Conservation (phyloP, 1,140 invertebrate genomes). For the Euura saliciscinereae region DNA sequence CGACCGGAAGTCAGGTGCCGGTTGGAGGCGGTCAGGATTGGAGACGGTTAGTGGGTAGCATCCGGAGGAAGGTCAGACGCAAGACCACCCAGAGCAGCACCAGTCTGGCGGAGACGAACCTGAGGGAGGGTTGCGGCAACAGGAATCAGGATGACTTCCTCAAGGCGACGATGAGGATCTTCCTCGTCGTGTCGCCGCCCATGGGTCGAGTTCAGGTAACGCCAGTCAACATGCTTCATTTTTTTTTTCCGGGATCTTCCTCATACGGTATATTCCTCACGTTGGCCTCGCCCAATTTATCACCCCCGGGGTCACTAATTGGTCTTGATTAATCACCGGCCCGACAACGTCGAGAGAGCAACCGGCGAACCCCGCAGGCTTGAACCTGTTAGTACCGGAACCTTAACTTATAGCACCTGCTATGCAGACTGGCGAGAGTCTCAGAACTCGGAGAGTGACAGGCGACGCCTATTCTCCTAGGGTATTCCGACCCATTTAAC, state of each 20-base stretch:
- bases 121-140: slow-evolving; percentile 36
- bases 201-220: slow-evolving; percentile 68
- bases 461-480: not conserved
- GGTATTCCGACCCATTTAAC: not conserved
- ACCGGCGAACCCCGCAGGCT: not conserved
- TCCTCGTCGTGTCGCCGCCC: slow-evolving; percentile 69
- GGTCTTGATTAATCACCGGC: not conserved
- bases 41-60: slow-evolving; percentile 57
- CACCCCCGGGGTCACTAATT: not conserved
- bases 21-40: slow-evolving; percentile 49
- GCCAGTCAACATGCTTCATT: not conserved
- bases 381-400: not conserved
- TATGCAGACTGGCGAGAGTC: too few relatives aligned
- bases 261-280: too few relatives aligned
- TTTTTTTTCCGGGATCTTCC: too few relatives aligned
- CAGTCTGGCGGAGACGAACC: slow-evolving; percentile 41
- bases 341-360: not conserved
- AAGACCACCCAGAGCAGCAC: slow-evolving; percentile 40
- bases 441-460: not conserved
- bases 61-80: slow-evolving; percentile 51
- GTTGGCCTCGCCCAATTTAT: too few relatives aligned
- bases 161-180: slow-evolving; percentile 70
- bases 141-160: slow-evolving; percentile 62
- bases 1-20: slow-evolving; percentile 27
- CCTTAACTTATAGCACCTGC: not conserved